Evolutionary conservation across 2,797 vertebrate genomes (phyloP).

Genomic region (Takifugu ocellatus): DNA sequence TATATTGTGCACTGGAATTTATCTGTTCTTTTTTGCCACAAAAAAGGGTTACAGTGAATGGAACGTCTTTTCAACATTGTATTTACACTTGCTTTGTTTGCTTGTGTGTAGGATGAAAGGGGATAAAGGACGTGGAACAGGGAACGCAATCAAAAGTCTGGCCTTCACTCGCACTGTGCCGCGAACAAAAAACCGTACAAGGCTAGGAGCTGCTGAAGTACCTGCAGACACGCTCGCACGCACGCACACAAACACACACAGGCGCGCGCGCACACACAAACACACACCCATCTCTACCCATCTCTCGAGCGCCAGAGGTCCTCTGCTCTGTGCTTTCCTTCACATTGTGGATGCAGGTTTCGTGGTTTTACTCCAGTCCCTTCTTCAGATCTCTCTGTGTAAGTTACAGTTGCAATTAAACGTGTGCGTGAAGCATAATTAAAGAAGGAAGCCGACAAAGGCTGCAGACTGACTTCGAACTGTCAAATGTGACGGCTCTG

Average conservation of each 20-base stretch:
- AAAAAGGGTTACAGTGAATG: constrained; percentile 43
- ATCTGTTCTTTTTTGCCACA: constrained; percentile 47
- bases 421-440: background rate
- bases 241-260: too few relatives aligned
- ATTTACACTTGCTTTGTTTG: constrained; percentile 62
- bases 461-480: background rate
- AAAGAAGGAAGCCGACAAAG: background rate
- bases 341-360: constrained; percentile 5
- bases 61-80: constrained; percentile 56
- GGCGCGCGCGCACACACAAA: too few relatives aligned
- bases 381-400: background rate
- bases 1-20: constrained; percentile 48
- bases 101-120: constrained; percentile 53
- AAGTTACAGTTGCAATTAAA: constrained; percentile 29
- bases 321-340: constrained; percentile 25
- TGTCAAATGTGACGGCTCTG: constrained; percentile 6
- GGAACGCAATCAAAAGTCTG: constrained; percentile 63
- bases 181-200: constrained; percentile 55
- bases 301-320: constrained; percentile 19
- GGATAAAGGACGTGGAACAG: constrained; percentile 44
- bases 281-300: too few relatives aligned
- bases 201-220: constrained; percentile 59
- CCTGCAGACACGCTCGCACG: constrained; percentile 29
- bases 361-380: constrained; percentile 24
- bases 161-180: constrained; percentile 51